Evolutionary conservation across 2,797 vertebrate species (phyloP), one percentile per base, ranked within the genome.

Genomic region (Pseudopleuronectes americanus): DNA sequence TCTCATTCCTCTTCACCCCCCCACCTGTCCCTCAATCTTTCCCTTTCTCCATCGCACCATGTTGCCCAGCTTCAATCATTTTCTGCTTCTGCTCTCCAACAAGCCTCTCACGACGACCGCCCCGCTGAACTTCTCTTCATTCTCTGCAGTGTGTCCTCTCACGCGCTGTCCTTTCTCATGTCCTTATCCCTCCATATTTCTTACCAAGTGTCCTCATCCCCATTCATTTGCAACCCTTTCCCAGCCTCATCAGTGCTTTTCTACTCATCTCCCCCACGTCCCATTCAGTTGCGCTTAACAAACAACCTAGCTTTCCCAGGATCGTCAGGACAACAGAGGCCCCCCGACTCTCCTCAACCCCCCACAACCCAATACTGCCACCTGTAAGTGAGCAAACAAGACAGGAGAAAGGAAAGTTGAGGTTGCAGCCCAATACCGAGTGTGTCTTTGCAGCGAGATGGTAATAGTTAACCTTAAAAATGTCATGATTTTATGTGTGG

Each of bases 251-350:
- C 63, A 52, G 22, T 71, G 71, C 54, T 61, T 68, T 74, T 80
- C 49, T 73, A 71, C 84, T 82, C 57, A 72, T 80, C 80, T 76
- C 71, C 60, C 69, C 72, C 41, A 38, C n/a, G 21, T 71, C 74
- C 81, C 64, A 87, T 87, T 90, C 72, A 83, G 63, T 62, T 65
- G 64, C 64, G 63, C 69, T 77, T 64, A 62, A 83, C 88, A 90
- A 90, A 88, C 81, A 90, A 75, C 76, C n/a, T 16, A 66, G 60
- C 68, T 89, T 91, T 90, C 90, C 87, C 91, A 68, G 71, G 57
- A 88, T 92, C 64, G 83, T 57, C 87, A 80, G 26, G 91, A 89
- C 90, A 88, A 92, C 91, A 6, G 23, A 64, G 43, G 16, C 75
- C 61, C 65, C 60, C 61, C 9, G 16, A 69, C 59, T 80, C 62